These are phyloP conservation scores for Canis aureus DNA, from an alignment of 2,113 vertebrate species.

Conservation along the genomic window DNA sequence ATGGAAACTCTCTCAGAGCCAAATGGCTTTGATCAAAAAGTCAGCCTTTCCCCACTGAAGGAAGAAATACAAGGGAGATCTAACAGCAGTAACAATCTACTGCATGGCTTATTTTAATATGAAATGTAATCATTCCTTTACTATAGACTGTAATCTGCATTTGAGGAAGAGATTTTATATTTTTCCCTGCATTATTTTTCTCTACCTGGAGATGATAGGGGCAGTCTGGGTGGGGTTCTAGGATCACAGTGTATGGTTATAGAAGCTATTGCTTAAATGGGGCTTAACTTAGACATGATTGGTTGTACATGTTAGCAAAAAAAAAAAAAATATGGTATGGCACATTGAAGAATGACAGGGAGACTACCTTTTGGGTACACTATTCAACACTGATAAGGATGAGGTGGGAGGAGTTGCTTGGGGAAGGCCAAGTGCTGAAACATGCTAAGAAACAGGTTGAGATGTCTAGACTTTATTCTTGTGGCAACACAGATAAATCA, in stretches of 20 bases:
- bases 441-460: not conserved
- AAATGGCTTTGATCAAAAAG: not conserved
- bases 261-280: not conserved
- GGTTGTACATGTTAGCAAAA: not conserved
- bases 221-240: not conserved
- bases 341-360: not conserved
- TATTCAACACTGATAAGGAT: not conserved
- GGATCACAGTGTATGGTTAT: not conserved
- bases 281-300: not conserved
- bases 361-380: not conserved
- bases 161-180: not conserved
- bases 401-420: not conserved
- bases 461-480: not conserved
- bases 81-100: not conserved
- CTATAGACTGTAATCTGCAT: not conserved
- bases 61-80: not conserved
- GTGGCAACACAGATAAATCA: not conserved
- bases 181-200: not conserved
- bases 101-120: not conserved
- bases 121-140: not conserved
- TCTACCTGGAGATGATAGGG: not conserved
- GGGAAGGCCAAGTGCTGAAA: not conserved
- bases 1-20: not conserved
- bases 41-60: not conserved
- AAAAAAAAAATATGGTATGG: not conserved